A percentile compares a stretch with the other conserved stretches of the same genome.
These are phyloP conservation scores for Actenoides lindsayi DNA, from an alignment of 2,113 vertebrate species.

Conservation along the genomic window DNA sequence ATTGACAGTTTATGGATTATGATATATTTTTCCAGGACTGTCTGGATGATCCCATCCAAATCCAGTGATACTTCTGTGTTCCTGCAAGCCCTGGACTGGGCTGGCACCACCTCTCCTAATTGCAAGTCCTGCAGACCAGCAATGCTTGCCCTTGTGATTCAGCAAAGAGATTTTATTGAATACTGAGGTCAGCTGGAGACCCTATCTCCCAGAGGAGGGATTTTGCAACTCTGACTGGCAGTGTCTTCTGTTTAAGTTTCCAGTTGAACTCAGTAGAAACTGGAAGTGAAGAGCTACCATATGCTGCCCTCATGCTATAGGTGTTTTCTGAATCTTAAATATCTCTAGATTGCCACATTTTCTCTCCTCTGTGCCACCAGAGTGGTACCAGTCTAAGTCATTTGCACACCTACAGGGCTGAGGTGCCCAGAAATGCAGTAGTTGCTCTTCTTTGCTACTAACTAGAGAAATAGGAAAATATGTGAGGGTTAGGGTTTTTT, in stretches of 20 bases:
- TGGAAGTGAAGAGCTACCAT: background rate
- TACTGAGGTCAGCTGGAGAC: background rate
- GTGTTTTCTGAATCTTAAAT: background rate
- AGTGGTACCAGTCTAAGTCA: background rate
- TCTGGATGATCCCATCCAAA: background rate
- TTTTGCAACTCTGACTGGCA: background rate
- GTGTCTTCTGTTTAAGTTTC: background rate
- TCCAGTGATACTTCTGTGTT: background rate
- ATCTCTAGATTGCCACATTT: background rate
- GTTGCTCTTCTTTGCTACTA: background rate
- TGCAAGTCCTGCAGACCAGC: background rate
- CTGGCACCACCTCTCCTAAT: background rate
- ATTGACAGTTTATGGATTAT: background rate
- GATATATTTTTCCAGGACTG: background rate
- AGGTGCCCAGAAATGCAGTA: background rate
- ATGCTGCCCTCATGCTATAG: background rate
- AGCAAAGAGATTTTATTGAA: background rate
- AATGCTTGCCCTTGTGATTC: background rate
- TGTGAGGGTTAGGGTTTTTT: background rate
- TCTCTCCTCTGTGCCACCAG: background rate
- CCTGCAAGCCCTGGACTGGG: background rate
- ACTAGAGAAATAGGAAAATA: background rate
- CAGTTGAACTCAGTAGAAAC: background rate
- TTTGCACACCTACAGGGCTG: background rate
- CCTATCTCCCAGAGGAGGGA: background rate